Evolutionary conservation across 2,113 vertebrate genomes (phyloP).

Genomic region (Triplophysa dalaica): DNA sequence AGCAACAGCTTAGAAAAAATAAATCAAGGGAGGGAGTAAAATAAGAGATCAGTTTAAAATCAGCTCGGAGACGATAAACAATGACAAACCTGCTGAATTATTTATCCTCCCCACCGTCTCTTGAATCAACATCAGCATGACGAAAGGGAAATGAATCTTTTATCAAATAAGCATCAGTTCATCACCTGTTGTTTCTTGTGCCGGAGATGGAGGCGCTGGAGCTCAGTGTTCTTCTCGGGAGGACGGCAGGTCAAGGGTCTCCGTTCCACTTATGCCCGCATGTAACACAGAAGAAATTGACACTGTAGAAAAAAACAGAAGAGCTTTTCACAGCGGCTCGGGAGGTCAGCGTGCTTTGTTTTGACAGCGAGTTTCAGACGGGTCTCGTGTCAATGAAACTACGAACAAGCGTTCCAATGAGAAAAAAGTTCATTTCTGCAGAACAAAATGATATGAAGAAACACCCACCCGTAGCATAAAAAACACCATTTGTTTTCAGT

Average conservation of each 20-base stretch:
- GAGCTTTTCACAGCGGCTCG: conserved; percentile 16
- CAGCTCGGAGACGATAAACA: conserved; percentile 37
- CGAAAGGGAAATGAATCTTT: conserved; percentile 46
- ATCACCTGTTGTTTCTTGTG: conserved; percentile 12
- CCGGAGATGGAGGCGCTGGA: conserved; percentile 12
- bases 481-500: too few species aligned
- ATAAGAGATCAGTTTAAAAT: conserved; percentile 31
- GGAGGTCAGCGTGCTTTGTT: conserved; percentile 25
- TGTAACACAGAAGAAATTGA: conserved; percentile 53
- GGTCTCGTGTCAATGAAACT: neutral
- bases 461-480: too few species aligned
- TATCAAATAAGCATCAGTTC: conserved; percentile 48
- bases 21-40: neutral
- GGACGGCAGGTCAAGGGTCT: conserved; percentile 45
- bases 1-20: neutral
- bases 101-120: conserved; percentile 47
- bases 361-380: conserved; percentile 26
- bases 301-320: neutral
- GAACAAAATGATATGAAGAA: neutral
- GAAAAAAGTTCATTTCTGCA: neutral
- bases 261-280: conserved; percentile 52
- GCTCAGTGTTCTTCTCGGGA: conserved; percentile 43
- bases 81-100: conserved; percentile 44
- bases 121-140: conserved; percentile 51
- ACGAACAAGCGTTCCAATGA: neutral